These are phyloP conservation scores for Drosophila insularis DNA, from an alignment of 1,140 invertebrate genomes.

Conservation along the genomic window DNA sequence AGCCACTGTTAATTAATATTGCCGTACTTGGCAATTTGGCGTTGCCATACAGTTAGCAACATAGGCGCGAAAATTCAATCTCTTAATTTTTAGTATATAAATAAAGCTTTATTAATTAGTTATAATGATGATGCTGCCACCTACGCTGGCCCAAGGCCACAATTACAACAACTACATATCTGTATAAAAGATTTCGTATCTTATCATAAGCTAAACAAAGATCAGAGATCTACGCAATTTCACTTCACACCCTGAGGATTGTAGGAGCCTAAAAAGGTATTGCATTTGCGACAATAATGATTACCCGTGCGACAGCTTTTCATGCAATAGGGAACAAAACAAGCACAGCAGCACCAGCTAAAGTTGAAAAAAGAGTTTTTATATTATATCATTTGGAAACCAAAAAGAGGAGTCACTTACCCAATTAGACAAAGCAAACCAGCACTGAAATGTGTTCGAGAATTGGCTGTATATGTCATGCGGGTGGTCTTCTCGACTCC, in stretches of 20 bases:
- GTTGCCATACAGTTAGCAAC: neutral
- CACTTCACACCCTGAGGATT: constrained; percentile 50
- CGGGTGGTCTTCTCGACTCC: constrained; percentile 83
- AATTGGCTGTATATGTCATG: constrained; percentile 83
- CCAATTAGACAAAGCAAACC: constrained; percentile 84
- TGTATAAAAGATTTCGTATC: constrained; percentile 13
- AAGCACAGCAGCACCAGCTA: constrained; percentile 85
- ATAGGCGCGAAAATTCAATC: neutral
- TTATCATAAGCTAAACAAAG: constrained; percentile 16
- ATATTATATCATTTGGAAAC: neutral
- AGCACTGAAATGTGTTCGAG: constrained; percentile 86
- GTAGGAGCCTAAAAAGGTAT: constrained; percentile 85
- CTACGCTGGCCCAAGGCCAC: constrained; percentile 5
- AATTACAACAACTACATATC: neutral
- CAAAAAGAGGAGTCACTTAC: constrained; percentile 72
- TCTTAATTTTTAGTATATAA: neutral
- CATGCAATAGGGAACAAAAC: constrained; percentile 86
- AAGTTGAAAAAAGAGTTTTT: neutral
- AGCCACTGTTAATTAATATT: too few species aligned
- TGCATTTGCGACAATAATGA: constrained; percentile 88
- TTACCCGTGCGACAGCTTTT: constrained; percentile 86
- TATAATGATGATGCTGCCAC: constrained; percentile 9
- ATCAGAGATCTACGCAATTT: constrained; percentile 39
- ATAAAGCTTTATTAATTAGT: constrained; percentile 16
- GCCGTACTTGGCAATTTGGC: too few species aligned